Conservation (phyloP, 2,888 invertebrate genomes). For the Aleiodes alternator region DNA sequence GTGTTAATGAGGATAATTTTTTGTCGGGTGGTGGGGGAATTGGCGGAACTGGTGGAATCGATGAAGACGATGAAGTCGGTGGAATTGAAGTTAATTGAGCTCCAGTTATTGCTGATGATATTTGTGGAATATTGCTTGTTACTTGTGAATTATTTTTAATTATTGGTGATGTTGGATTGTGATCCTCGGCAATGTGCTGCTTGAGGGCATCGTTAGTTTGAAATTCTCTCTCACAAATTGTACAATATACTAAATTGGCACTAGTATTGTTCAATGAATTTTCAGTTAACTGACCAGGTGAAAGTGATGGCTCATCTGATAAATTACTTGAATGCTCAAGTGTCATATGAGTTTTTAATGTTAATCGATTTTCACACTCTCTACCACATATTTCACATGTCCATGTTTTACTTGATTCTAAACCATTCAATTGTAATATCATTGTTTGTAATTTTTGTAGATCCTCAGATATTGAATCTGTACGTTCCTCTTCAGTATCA, state of each 20-base stretch:
- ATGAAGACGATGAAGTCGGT: conserved; percentile 34
- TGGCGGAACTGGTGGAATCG: conserved; percentile 52
- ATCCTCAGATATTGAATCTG: conserved; percentile 86
- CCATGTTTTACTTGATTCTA: conserved; percentile 79
- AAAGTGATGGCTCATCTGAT: conserved; percentile 60
- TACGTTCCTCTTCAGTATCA: conserved; percentile 75
- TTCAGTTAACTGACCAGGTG: conserved; percentile 66
- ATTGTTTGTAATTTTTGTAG: conserved; percentile 92
- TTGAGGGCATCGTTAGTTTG: conserved; percentile 81
- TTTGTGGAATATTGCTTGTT: conserved; percentile 50
- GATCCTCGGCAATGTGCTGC: conserved; percentile 83
- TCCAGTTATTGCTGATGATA: conserved; percentile 32
- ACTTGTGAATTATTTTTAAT: conserved; percentile 41
- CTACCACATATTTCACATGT: conserved; percentile 84
- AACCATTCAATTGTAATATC: conserved; percentile 91
- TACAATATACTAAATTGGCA: conserved; percentile 67
- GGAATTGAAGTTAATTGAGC: conserved; percentile 40
- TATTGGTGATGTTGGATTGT: conserved; percentile 73
- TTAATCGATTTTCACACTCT: conserved; percentile 84
- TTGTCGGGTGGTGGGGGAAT: conserved; percentile 75
- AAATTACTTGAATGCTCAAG: conserved; percentile 79
- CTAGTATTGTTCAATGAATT: conserved; percentile 67
- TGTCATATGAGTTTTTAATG: conserved; percentile 82
- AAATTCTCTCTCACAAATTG: conserved; percentile 80
- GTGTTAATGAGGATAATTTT: conserved; percentile 80